Evolutionary conservation across 2,797 vertebrate genomes (phyloP).

Genomic region (Synaphobranchus kaupii): DNA sequence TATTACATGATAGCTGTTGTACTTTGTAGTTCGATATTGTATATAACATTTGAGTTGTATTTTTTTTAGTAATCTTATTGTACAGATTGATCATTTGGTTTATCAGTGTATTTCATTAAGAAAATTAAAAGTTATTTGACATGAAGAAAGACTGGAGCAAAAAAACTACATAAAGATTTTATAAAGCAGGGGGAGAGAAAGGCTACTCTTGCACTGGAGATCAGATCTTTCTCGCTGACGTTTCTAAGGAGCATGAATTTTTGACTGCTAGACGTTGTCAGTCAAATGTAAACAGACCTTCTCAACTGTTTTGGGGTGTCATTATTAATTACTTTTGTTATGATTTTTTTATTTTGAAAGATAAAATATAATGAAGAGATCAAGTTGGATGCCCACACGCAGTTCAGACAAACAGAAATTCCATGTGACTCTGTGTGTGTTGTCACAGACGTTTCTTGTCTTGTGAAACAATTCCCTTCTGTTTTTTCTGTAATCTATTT

Average conservation of each 20-base stretch:
- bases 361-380: slow-evolving; percentile 76
- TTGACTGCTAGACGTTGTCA: slow-evolving; percentile 80
- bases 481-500: slow-evolving; percentile 45
- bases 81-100: slow-evolving; percentile 58
- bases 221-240: slow-evolving; percentile 80
- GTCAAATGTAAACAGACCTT: slow-evolving; percentile 70
- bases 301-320: slow-evolving; percentile 71
- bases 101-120: slow-evolving; percentile 59
- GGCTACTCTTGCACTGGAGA: slow-evolving; percentile 83
- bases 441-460: slow-evolving; percentile 73
- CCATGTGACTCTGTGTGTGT: slow-evolving; percentile 76
- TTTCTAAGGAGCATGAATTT: slow-evolving; percentile 88
- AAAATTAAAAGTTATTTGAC: slow-evolving; percentile 44
- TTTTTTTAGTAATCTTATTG: slow-evolving; percentile 52
- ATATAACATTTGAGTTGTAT: slow-evolving; percentile 62
- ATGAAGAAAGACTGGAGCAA: slow-evolving; percentile 42
- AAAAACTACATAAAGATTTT: slow-evolving; percentile 58
- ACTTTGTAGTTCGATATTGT: slow-evolving; percentile 73
- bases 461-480: slow-evolving; percentile 70
- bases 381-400: slow-evolving; percentile 79
- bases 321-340: slow-evolving; percentile 76
- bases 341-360: slow-evolving; percentile 72
- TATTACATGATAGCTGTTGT: slow-evolving; percentile 70
- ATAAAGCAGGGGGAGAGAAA: slow-evolving; percentile 73
- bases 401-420: slow-evolving; percentile 79